Evolutionary conservation across 1,140 invertebrate genomes (phyloP).

Genomic region (Acyrthosiphon pisum): DNA sequence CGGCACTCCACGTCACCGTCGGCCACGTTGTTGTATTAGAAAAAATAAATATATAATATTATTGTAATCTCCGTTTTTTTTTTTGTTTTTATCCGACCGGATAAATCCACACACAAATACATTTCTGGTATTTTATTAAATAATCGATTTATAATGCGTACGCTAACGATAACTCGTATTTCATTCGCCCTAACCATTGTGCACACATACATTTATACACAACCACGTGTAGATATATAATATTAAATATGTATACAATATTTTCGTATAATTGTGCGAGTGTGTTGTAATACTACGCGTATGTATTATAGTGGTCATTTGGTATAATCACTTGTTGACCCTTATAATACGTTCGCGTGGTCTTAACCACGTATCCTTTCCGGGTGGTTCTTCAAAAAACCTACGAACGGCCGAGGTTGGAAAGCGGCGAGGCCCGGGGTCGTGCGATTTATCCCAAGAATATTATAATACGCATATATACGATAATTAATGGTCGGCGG

Average conservation of each 20-base stretch:
- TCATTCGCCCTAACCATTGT: neutral
- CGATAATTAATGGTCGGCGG: neutral
- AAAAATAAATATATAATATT: neutral
- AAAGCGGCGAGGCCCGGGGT: neutral
- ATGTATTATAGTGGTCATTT: conserved; percentile 31
- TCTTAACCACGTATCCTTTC: neutral
- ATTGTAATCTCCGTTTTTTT: neutral
- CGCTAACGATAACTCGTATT: conserved; percentile 40
- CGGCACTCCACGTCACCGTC: neutral
- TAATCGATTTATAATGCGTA: conserved; percentile 33
- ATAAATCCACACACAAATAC: conserved; percentile 1
- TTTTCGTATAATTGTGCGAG: neutral
- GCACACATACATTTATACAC: neutral
- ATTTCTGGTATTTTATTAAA: neutral
- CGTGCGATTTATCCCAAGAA: neutral
- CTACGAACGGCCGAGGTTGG: neutral
- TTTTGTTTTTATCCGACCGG: neutral
- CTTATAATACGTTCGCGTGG: conserved; percentile 30
- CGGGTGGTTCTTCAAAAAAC: conserved; percentile 19
- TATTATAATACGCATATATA: neutral
- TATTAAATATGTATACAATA: neutral
- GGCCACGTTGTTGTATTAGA: neutral
- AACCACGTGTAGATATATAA: neutral
- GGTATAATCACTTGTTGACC: conserved; percentile 49
- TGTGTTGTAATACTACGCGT: neutral